Evolutionary conservation across 2,797 vertebrate species (phyloP), one percentile per base, ranked within the genome.

Genomic region (Heterohyrax brucei): DNA sequence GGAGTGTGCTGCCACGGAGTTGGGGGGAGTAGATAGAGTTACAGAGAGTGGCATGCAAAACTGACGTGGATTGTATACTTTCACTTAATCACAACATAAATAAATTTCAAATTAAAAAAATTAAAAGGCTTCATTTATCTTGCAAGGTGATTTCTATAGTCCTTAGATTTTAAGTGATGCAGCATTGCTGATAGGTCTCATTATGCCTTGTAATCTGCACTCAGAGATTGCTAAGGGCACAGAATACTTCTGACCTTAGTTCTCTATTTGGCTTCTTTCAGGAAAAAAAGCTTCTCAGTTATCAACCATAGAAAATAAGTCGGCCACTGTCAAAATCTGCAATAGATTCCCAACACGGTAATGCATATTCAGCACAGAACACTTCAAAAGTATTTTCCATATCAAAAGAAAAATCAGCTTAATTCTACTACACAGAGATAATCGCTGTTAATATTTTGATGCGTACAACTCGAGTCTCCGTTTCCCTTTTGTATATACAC

Each of bases 201-300:
- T 59, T 84, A 46, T 75, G 16, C 26, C 73, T 93, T 89, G n/a
- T 70, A 76, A 64, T 92, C 46, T 33, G 44, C 28, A 72, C n/a
- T 39, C 53, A 79, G 19, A 66, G 24, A 44, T 46, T 91, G 21
- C 44, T 66, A 62, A 59, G 26, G 39, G 5, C 85, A 72, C 9
- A 56, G 8, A 3, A 48, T 72, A 90, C 76, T 77, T 95, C 68
- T 66, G 21, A 59, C 44, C 21, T 93, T 87, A 1, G 4, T 59
- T 89, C 59, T 96, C 53, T 64, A 56, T 81, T 66, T 93, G n/a
- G 10, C 73, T 86, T 87, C 72, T 59, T 92, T 95, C 16, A 83
- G 46, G 12, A 10, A 6, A 79, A 88, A 88, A 16, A 73, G 72
- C 64, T 77, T 73, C 44, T 46, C 61, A 33, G 19, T 26, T 91